Evolutionary conservation across 2,888 invertebrate species (phyloP).

Genomic region (Nemurella pictetii): DNA sequence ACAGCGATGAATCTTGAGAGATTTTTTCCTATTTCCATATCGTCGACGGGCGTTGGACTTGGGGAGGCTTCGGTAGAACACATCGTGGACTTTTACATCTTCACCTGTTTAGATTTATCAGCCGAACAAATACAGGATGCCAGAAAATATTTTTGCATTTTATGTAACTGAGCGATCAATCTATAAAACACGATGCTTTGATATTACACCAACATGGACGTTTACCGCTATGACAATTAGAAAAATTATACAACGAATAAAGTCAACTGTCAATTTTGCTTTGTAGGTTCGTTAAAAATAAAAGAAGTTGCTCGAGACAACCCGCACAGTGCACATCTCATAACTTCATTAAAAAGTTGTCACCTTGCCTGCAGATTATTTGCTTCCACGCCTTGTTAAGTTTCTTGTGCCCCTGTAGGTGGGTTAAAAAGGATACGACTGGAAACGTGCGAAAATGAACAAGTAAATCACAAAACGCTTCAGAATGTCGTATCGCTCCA

Average conservation of each 20-base stretch:
- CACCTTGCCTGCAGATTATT: background rate
- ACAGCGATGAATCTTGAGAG: conserved; percentile 7
- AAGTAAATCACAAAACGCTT: background rate
- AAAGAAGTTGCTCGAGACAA: background rate
- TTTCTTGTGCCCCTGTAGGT: background rate
- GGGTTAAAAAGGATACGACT: too few species aligned
- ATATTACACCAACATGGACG: background rate
- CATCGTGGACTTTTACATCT: background rate
- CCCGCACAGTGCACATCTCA: too few species aligned
- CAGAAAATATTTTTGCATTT: background rate
- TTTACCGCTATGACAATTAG: background rate
- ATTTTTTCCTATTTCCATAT: background rate
- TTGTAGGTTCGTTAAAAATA: background rate
- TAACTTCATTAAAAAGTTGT: background rate
- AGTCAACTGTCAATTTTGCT: background rate
- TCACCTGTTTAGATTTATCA: conserved; percentile 15
- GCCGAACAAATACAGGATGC: background rate
- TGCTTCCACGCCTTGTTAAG: background rate
- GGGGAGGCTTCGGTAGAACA: background rate
- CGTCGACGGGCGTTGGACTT: background rate
- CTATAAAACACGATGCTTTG: background rate
- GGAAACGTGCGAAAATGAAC: background rate
- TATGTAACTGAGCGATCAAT: background rate
- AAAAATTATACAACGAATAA: background rate
- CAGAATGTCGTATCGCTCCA: background rate